Evolutionary conservation across 1,140 invertebrate species (phyloP).

Genomic region (Drosophila pachea): DNA sequence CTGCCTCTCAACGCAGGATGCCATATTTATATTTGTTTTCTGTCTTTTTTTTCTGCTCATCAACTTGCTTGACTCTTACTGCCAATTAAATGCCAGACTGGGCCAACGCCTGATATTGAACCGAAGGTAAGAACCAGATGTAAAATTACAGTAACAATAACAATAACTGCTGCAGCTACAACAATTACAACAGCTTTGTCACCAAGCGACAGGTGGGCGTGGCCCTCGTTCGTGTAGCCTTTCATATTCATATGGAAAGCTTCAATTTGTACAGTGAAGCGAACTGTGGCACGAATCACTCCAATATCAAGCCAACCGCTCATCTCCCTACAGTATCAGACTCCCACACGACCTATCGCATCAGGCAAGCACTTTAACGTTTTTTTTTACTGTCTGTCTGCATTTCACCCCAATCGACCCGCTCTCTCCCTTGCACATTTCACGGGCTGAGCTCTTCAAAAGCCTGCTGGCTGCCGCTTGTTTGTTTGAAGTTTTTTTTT

Average conservation of each 20-base stretch:
- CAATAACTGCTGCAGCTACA: background rate
- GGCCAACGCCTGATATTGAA: constrained; percentile 24
- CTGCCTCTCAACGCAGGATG: background rate
- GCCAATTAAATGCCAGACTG: constrained; percentile 30
- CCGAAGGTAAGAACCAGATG: background rate
- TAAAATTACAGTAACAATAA: background rate
- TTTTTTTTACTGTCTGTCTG: constrained; percentile 31
- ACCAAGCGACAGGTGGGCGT: constrained; percentile 21
- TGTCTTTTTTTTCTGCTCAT: background rate
- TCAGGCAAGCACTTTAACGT: constrained; percentile 23
- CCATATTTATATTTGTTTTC: background rate
- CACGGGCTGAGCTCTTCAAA: constrained; percentile 35
- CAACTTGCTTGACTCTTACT: constrained; percentile 16
- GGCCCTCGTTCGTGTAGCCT: background rate
- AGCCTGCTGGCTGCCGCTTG: constrained; percentile 23
- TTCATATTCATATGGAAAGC: constrained; percentile 10
- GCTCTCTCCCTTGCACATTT: constrained; percentile 21
- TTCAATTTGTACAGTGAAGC: constrained; percentile 17
- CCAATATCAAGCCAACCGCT: background rate
- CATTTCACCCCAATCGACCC: background rate
- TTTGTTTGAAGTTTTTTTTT: constrained; percentile 40
- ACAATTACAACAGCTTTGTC: background rate
- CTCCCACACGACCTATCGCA: constrained; percentile 1
- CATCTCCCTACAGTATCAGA: background rate
- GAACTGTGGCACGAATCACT: background rate